Evolutionary conservation across 2,113 vertebrate species (phyloP).

Genomic region (Prionailurus bengalensis): DNA sequence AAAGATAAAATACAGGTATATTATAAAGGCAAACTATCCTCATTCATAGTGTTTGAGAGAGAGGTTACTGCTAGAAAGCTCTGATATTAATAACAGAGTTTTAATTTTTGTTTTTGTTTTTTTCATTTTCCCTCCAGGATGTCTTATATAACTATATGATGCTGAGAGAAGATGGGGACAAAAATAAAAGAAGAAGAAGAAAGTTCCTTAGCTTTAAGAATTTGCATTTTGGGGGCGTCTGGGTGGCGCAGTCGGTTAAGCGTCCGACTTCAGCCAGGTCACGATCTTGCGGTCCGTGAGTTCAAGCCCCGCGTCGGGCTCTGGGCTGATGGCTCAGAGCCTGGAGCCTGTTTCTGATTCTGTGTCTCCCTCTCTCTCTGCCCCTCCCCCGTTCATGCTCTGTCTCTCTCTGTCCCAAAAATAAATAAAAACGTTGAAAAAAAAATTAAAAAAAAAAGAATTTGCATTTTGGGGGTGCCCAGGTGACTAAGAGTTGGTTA

Average conservation of each 20-base stretch:
- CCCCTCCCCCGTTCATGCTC: too few species aligned
- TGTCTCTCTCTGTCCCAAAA: too few species aligned
- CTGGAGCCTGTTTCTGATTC: too few species aligned
- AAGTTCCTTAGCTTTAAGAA: slow-evolving; percentile 49
- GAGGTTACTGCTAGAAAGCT: slow-evolving; percentile 35
- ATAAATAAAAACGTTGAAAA: too few species aligned
- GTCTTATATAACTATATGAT: background rate
- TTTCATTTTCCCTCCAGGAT: background rate
- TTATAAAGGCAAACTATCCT: background rate
- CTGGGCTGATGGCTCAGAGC: too few species aligned
- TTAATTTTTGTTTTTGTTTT: background rate
- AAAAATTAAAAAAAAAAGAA: too few species aligned
- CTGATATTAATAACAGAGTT: background rate
- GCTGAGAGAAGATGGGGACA: background rate
- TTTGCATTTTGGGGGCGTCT: slow-evolving; percentile 51
- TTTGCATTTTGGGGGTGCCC: background rate
- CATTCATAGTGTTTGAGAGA: background rate
- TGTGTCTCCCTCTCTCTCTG: too few species aligned
- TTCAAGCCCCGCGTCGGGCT: too few species aligned
- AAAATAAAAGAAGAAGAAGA: background rate
- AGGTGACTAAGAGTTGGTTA: too few species aligned
- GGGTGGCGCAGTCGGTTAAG: too few species aligned
- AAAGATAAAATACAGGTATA: background rate
- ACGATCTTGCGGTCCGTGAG: too few species aligned
- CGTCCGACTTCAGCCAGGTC: too few species aligned